Percentiles rank a stretch among this genome's conserved stretches.
These are phyloP conservation scores for Halyomorpha halys DNA, from an alignment of 1,140 invertebrate species.

Conservation along the genomic window DNA sequence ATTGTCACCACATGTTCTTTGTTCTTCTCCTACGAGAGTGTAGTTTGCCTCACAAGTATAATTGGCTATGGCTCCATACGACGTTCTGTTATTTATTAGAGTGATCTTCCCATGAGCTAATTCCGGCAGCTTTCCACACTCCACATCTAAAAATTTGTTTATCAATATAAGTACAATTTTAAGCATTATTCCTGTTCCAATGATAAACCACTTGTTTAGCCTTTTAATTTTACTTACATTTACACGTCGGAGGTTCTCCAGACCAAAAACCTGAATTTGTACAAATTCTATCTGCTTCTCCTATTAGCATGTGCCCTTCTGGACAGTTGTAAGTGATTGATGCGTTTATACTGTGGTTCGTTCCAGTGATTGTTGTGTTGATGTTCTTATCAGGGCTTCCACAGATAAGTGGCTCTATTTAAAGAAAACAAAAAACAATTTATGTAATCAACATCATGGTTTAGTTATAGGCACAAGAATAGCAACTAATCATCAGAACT, in stretches of 20 bases:
- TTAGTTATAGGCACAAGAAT: no score
- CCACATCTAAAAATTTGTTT: slow-evolving; percentile 50
- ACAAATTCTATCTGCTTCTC: slow-evolving; percentile 57
- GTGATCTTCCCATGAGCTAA: slow-evolving; percentile 63
- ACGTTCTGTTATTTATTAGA: slow-evolving; percentile 57
- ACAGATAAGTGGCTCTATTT: slow-evolving; percentile 66
- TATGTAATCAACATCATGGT: no score
- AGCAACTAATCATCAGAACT: no score
- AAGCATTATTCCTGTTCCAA: neutral
- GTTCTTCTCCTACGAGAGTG: slow-evolving; percentile 62
- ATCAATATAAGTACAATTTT: no score
- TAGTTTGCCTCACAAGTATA: slow-evolving; percentile 77
- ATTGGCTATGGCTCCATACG: slow-evolving; percentile 59
- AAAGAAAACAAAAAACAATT: slow-evolving; percentile 23
- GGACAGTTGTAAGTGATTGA: slow-evolving; percentile 69
- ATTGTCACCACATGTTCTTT: slow-evolving; percentile 62
- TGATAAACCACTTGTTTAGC: neutral
- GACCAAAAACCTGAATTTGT: slow-evolving; percentile 67
- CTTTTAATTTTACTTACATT: slow-evolving; percentile 53
- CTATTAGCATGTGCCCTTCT: slow-evolving; percentile 70
- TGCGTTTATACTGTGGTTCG: slow-evolving; percentile 56
- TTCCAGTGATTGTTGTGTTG: slow-evolving; percentile 70
- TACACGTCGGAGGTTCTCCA: slow-evolving; percentile 63
- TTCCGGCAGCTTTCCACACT: slow-evolving; percentile 60
- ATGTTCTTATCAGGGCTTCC: slow-evolving; percentile 74